Evolutionary conservation across 2,113 vertebrate species (phyloP).

Genomic region (Ascaphus truei): DNA sequence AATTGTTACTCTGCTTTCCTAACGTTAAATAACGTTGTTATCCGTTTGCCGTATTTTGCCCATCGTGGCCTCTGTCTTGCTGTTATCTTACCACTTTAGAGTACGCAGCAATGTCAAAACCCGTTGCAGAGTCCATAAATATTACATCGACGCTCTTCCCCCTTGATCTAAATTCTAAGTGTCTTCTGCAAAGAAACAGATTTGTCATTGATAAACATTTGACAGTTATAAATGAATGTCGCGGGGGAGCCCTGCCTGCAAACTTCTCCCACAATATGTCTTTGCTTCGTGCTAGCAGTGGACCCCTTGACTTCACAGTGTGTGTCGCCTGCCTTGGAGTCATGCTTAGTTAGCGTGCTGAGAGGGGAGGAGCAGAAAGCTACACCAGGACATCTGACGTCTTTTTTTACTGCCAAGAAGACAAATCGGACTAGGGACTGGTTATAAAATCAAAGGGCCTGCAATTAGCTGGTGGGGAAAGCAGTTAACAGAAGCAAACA

Average conservation of each 20-base stretch:
- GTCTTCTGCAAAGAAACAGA: slow-evolving; percentile 25
- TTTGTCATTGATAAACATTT: slow-evolving; percentile 57
- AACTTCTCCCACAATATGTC: slow-evolving; percentile 46
- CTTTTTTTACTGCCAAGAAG: slow-evolving; percentile 41
- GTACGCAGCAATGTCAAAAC: slow-evolving; percentile 20
- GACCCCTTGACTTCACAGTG: slow-evolving; percentile 40
- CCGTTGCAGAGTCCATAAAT: slow-evolving; percentile 19
- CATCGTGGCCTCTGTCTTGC: background rate
- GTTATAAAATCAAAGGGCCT: slow-evolving; percentile 36
- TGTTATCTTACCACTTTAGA: background rate
- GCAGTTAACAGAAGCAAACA: background rate
- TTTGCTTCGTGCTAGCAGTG: slow-evolving; percentile 40
- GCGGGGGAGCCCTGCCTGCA: slow-evolving; percentile 41
- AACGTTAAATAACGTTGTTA: slow-evolving; percentile 26
- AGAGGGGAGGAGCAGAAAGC: slow-evolving; percentile 27
- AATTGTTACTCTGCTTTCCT: slow-evolving; percentile 19
- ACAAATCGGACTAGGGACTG: slow-evolving; percentile 32
- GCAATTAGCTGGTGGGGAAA: slow-evolving; percentile 4
- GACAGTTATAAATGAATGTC: slow-evolving; percentile 59
- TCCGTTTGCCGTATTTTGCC: background rate
- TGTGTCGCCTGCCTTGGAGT: slow-evolving; percentile 46
- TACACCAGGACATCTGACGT: slow-evolving; percentile 34
- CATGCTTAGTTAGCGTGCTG: slow-evolving; percentile 45
- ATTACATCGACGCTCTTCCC: slow-evolving; percentile 13
- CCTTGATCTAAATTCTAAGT: slow-evolving; percentile 31